Evolutionary conservation across 2,113 vertebrate genomes (phyloP).

Genomic region (Benitochromis conjunctus): DNA sequence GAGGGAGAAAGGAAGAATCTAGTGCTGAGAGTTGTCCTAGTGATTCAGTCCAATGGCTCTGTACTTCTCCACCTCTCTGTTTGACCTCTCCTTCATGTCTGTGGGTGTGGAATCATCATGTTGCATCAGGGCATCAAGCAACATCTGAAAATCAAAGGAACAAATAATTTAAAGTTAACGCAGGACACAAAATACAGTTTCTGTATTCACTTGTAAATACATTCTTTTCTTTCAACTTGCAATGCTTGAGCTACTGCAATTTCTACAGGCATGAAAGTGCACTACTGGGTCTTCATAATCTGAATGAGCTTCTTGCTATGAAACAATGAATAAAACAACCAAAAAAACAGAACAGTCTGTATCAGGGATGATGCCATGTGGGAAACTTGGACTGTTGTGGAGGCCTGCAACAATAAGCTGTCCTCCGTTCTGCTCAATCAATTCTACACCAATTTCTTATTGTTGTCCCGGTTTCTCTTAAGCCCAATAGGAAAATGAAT

Average conservation of each 20-base stretch:
- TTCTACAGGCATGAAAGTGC: neutral
- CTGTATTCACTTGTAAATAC: neutral
- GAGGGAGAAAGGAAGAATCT: neutral
- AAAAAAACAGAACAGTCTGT: neutral
- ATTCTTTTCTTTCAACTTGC: neutral
- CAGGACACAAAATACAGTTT: neutral
- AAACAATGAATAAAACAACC: neutral
- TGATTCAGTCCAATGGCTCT: conserved; percentile 7
- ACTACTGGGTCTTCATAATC: neutral
- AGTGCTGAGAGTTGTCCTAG: conserved; percentile 11
- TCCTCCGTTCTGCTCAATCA: neutral
- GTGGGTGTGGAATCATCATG: conserved; percentile 49
- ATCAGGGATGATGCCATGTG: neutral
- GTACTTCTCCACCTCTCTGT: neutral
- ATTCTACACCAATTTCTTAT: neutral
- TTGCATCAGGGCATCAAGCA: conserved; percentile 73
- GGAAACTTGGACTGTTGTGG: neutral
- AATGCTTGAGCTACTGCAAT: neutral
- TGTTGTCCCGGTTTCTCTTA: neutral
- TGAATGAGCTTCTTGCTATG: neutral
- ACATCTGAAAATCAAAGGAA: conserved; percentile 73
- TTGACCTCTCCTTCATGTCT: neutral
- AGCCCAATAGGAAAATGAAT: neutral
- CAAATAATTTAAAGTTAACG: neutral
- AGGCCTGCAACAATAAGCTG: neutral